Base-by-base conservation (phyloP, 2,797 vertebrate species). In the Hafferia zeledoni region DNA sequence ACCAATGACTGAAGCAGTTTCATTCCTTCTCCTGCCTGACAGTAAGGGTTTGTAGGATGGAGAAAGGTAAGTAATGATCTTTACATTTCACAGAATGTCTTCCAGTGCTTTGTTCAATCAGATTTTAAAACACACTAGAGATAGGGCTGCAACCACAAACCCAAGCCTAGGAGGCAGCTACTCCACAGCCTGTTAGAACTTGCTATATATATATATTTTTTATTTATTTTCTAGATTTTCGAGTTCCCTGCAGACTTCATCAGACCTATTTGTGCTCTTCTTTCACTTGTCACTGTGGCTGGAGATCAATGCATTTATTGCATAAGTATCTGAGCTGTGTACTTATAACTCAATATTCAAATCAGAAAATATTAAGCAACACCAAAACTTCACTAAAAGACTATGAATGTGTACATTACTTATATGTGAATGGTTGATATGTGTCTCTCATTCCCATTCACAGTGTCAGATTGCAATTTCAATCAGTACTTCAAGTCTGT, bases 311-410 rank as follows among this genome's bases (percentile, higher is more conserved):
- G 52, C 37, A 13, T 86, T 71, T 64, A 16, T 50, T 59, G 33
- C 0, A 1, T 30, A 68, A 60, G 30, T 60, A 15, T 81, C 65
- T 68, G 46, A 79, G 30, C 35, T 47, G 2, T 43, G 25, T 47
- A 50, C 19, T 56, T 81, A 64, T 80, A 79, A 14, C 25, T 2
- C 2, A 12, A 5, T 57, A 63, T 79, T 70, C 65, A 63, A 86
- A 83, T 67, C 13, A 47, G 19, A 88, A 84, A 65, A 53, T 56
- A 76, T 44, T 67, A 88, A 75, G 28, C 41, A 17, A 33, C 5
- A 55, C 24, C 19, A 95, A 94, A 96, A 83, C 24, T 64, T 69
- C 60, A 87, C 70, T 82, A 90, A 94, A 97, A 95, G 75, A 57
- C 43, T 94, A 63, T 83, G 63, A 87, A 70, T 65, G 64, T 59